Conservation (phyloP, 2,888 invertebrate genomes). For the Drosophila birchii region DNA sequence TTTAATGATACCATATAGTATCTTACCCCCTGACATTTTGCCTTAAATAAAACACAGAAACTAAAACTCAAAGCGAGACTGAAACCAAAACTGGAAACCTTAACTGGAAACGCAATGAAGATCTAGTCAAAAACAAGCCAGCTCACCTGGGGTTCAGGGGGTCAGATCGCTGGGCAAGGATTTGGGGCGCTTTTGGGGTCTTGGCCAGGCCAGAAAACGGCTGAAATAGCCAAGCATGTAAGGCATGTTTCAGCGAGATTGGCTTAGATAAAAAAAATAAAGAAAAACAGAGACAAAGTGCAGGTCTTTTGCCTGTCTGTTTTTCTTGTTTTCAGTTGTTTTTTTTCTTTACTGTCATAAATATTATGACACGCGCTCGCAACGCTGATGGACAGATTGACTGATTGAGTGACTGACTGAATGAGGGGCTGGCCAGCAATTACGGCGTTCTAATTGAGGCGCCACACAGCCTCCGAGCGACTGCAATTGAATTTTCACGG, state of each 20-base stretch:
- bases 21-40: conserved; percentile 47
- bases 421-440: conserved; percentile 36
- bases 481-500: conserved; percentile 50
- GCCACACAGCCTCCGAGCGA: conserved; percentile 31
- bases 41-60: conserved; percentile 4
- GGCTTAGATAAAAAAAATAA: not conserved
- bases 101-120: conserved; percentile 38
- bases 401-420: conserved; percentile 10
- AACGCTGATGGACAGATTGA: conserved; percentile 17
- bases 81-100: conserved; percentile 11
- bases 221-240: conserved; percentile 22
- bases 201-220: conserved; percentile 55
- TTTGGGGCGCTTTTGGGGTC: conserved; percentile 50
- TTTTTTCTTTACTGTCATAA: conserved; percentile 23
- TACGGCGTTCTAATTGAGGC: conserved; percentile 40
- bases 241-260: conserved; percentile 25
- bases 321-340: not conserved
- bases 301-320: conserved; percentile 12
- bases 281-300: conserved; percentile 15
- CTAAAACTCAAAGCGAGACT: not conserved
- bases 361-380: conserved; percentile 37
- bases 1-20: conserved; percentile 19
- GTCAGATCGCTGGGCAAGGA: conserved; percentile 41
- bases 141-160: conserved; percentile 19
- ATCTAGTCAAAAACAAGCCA: conserved; percentile 12